phyloP scores from a whole-genome alignment of 2,113 vertebrate genomes.

The Hypomesus transpacificus region DNA sequence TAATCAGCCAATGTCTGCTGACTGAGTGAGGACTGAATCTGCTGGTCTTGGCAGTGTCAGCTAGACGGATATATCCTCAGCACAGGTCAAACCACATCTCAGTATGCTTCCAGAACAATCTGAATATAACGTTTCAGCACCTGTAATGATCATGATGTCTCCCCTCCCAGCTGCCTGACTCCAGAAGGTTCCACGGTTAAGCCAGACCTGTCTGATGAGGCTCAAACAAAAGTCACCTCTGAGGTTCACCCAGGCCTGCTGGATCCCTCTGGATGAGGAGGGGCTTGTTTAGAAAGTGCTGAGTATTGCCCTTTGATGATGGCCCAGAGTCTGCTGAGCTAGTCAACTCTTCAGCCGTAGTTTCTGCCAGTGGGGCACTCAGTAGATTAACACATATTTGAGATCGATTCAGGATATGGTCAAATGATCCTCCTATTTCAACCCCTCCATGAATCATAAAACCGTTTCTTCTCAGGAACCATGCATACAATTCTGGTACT shows the following conservation, averaged over 20 bases:
- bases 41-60: not conserved
- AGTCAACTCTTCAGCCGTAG: constrained; percentile 42
- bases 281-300: constrained; percentile 47
- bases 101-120: not conserved
- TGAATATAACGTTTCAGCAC: not conserved
- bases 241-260: constrained; percentile 24
- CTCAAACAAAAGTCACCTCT: constrained; percentile 51
- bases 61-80: constrained; percentile 6
- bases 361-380: constrained; percentile 55
- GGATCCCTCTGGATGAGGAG: constrained; percentile 4
- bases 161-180: constrained; percentile 26
- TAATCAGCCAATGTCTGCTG: not conserved
- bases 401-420: constrained; percentile 39
- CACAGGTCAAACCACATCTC: constrained; percentile 20
- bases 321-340: constrained; percentile 47
- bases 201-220: constrained; percentile 40
- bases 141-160: not conserved
- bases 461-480: not conserved
- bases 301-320: constrained; percentile 51
- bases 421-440: constrained; percentile 25
- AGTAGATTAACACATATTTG: constrained; percentile 54
- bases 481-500: too few relatives aligned
- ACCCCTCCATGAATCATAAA: not conserved
- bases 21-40: constrained; percentile 18
- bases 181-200: constrained; percentile 37